Conservation (phyloP, 2,113 vertebrate genomes). For the Oxygymnocypris stewartii region DNA sequence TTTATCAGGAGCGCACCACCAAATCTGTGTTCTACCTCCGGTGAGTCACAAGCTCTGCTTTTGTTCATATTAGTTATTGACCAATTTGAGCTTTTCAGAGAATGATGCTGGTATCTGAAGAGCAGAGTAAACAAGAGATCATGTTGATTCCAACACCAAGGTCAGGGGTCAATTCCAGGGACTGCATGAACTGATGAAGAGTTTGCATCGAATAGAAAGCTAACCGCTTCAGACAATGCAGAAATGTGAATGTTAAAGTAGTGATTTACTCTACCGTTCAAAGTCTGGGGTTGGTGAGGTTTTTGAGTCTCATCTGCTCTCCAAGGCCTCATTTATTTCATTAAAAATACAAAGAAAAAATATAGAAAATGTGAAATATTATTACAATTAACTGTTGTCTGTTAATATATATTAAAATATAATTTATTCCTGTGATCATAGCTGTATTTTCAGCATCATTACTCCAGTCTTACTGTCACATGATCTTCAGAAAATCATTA, state of each 20-base stretch:
- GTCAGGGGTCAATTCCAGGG: background rate
- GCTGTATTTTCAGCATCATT: too few relatives aligned
- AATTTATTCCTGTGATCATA: background rate
- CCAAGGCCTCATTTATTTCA: background rate
- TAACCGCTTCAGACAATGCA: background rate
- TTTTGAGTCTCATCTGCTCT: background rate
- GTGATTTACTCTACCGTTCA: too few relatives aligned
- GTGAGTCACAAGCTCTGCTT: conserved; percentile 53
- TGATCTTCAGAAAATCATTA: too few relatives aligned
- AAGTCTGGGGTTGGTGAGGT: background rate
- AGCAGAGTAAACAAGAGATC: background rate
- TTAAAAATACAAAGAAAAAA: background rate
- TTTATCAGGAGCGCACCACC: conserved; percentile 95
- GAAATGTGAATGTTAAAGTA: background rate
- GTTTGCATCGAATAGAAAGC: too few relatives aligned
- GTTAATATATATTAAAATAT: background rate
- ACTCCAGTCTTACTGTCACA: too few relatives aligned
- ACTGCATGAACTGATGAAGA: background rate
- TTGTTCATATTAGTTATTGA: background rate
- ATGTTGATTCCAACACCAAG: background rate
- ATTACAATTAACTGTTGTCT: background rate
- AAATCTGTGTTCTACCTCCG: conserved; percentile 95
- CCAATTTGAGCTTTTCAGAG: background rate
- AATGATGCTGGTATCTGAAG: background rate
- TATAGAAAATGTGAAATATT: background rate